phyloP scores from a whole-genome alignment of 23 tunicate genomes.

The Ciona savignyi region DNA sequence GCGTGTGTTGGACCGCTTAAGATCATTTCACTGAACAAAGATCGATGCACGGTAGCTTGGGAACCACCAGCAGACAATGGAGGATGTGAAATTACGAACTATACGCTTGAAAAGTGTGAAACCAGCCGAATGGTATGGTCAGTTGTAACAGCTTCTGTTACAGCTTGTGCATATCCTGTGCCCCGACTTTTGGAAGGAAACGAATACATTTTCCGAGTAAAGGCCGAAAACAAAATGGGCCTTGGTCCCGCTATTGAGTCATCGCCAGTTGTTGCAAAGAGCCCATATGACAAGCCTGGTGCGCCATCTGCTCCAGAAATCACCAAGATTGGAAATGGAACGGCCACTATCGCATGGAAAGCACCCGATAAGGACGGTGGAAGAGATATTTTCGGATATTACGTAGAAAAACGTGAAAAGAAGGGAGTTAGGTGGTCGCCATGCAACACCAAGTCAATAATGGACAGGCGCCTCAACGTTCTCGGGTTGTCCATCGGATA shows the following conservation, averaged over 20 bases:
- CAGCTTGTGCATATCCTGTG: slow-evolving; percentile 52
- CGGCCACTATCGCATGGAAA: slow-evolving; percentile 74
- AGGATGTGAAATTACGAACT: slow-evolving; percentile 61
- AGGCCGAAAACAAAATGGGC: slow-evolving; percentile 86
- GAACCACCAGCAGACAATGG: slow-evolving; percentile 78
- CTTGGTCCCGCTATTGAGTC: slow-evolving; percentile 73
- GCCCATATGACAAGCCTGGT: slow-evolving; percentile 76
- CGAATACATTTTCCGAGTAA: slow-evolving; percentile 88
- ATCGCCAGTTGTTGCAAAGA: slow-evolving; percentile 69
- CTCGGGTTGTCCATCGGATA: slow-evolving; percentile 40
- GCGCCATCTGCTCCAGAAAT: slow-evolving; percentile 50
- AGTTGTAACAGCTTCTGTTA: slow-evolving; percentile 44
- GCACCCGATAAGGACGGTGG: too few species aligned
- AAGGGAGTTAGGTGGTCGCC: slow-evolving; percentile 79
- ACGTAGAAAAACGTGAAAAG: slow-evolving; percentile 86
- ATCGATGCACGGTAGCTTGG: slow-evolving; percentile 81
- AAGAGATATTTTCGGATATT: too few species aligned
- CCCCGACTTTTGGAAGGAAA: slow-evolving; percentile 60
- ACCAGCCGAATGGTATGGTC: slow-evolving; percentile 91
- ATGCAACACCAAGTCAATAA: slow-evolving; percentile 55
- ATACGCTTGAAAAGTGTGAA: slow-evolving; percentile 82
- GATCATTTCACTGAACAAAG: slow-evolving; percentile 35
- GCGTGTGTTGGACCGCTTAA: slow-evolving; percentile 41
- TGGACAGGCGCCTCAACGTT: slow-evolving; percentile 48
- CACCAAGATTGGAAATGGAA: slow-evolving; percentile 58